Evolutionary conservation across 2,888 invertebrate genomes (phyloP).

Genomic region (Chrysolina americana): DNA sequence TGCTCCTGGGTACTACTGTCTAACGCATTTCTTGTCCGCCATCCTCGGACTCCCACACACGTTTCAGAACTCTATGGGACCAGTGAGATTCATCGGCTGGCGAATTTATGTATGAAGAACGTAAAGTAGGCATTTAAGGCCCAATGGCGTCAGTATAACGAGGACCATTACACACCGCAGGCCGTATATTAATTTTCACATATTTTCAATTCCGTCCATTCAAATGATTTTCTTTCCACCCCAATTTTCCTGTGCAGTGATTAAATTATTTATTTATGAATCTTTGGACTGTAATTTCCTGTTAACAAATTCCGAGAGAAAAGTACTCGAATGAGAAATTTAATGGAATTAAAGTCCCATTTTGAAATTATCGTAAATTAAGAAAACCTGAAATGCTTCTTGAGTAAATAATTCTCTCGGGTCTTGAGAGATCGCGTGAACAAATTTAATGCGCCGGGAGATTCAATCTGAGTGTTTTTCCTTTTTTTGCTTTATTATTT

Average conservation of each 20-base stretch:
- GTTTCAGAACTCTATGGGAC: no score
- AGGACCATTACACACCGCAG: no score
- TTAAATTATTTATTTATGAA: conserved; percentile 7
- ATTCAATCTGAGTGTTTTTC: conserved; percentile 38
- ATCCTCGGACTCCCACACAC: no score
- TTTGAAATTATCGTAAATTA: conserved; percentile 14
- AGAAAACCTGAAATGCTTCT: conserved; percentile 19
- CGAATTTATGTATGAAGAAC: no score
- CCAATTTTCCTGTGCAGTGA: not conserved
- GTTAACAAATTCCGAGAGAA: not conserved
- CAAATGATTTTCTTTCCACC: no score
- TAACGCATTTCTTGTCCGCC: no score
- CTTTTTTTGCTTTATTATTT: conserved; percentile 6
- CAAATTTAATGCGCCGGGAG: conserved; percentile 40
- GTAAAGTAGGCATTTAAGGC: no score
- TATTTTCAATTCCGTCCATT: no score
- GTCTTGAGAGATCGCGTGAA: conserved; percentile 40
- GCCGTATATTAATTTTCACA: no score
- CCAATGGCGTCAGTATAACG: no score
- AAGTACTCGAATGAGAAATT: conserved; percentile 12
- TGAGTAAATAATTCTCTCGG: conserved; percentile 19
- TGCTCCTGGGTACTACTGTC: no score
- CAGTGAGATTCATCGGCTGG: no score
- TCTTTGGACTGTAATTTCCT: not conserved
- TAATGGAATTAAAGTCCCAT: conserved; percentile 13